Evolutionary conservation across 2,113 vertebrate species (phyloP), one percentile per base, ranked within the genome.

Genomic region (Datnioides undecimradiatus): DNA sequence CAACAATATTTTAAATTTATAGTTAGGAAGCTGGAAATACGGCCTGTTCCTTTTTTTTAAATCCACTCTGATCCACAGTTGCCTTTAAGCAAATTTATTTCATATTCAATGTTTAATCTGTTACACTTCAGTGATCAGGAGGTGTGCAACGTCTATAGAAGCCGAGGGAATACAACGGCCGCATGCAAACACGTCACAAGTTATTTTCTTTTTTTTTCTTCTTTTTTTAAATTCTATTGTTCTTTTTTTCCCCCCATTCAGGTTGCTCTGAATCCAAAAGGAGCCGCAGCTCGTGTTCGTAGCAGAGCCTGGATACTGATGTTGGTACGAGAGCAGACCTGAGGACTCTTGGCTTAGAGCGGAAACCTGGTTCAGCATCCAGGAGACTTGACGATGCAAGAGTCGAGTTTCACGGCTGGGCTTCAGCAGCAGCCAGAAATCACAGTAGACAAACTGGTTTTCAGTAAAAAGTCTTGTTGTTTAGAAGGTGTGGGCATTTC

Each of bases 401-500:
- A 86, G 88, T 78, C 73, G 40, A 87, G 80, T 76, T 80, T 84
- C 17, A 70, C 0, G n/a, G 82, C 90, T 86, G 88, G 82, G 87
- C 88, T 72, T 90, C 68, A 73, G 81, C 80, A 77, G 76, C 83
- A 87, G 83, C 85, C 83, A 78, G 85, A 87, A 86, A 92, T 93
- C 92, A 92, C 92, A 92, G 91, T 89, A 88, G 87, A 91, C 85
- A 87, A 88, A 93, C 89, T 90, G 76, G 27, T 88, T 90, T 73
- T 85, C 76, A 71, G 57, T 85, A 31, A 34, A 34, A 74, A 59
- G 83, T 85, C 88, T 92, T 55, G 69, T 57, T 3, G 71, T 93
- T 96, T 97, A 99, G 94, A 99, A 99, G 64, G 98, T 99, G 93
- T 99, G 98, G 77, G 98, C 98, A 80, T 99, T 99, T 95, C 98